Evolutionary conservation across 2,113 vertebrate genomes (phyloP), one percentile per base, ranked within the genome.

Genomic region (Ornithorhynchus anatinus): DNA sequence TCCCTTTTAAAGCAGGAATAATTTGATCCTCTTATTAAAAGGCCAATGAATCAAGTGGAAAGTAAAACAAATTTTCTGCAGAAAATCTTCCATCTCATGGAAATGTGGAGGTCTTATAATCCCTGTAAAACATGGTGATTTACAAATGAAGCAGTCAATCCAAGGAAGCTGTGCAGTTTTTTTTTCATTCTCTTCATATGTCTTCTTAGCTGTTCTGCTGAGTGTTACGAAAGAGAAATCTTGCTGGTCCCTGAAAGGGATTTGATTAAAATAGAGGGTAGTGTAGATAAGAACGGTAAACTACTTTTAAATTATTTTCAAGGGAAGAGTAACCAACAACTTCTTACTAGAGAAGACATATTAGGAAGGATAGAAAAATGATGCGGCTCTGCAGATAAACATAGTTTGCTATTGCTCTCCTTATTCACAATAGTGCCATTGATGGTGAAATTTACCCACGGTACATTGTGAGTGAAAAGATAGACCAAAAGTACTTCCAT

Each of bases 251-350:
- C 50, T 83, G 79, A 79, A 75, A n/a, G n/a, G n/a, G 77, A 81
- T 85, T 81, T 86, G 66, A 72, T 77, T 81, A 6, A 75, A 75
- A 69, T 3, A 64, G 72, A 43, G 48, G 69, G 64, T 58, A 75
- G 79, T 85, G 75, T 32, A 83, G 58, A 38, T 73, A 54, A 39
- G 58, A 81, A 81, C 73, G 59, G 35, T 80, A 81, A 80, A 81
- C 80, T 45, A 69, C 67, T 53, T 66, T 83, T 77, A 86, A 85
- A 85, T 85, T 67, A 79, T 83, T 81, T 86, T 86, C 44, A 75
- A 77, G 83, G 77, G 70, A 84, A 85, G 53, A 63, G 19, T 62
- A n/a, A n/a, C n/a, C n/a, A n/a, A n/a, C n/a, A n/a, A n/a, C n/a
- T n/a, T n/a, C n/a, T n/a, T n/a, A n/a, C n/a, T n/a, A n/a, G n/a